Conservation (phyloP, 2,113 vertebrate genomes). For the Meriones unguiculatus region DNA sequence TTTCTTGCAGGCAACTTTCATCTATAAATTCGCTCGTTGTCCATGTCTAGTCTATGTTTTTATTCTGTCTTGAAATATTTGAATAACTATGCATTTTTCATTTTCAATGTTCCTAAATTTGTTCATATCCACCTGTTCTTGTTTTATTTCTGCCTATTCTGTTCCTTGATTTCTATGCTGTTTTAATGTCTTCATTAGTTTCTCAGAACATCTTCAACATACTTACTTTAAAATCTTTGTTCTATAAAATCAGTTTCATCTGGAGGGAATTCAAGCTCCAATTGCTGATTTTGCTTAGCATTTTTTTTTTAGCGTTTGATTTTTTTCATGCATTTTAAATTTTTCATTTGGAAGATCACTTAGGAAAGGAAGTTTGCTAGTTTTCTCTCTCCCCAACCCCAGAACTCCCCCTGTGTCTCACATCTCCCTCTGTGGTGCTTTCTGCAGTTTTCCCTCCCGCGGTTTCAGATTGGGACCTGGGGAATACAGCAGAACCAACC, state of each 20-base stretch:
- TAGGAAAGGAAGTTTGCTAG: slow-evolving; percentile 14
- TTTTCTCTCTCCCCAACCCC: neutral
- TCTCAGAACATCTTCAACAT: slow-evolving; percentile 67
- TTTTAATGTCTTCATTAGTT: slow-evolving; percentile 70
- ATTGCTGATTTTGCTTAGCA: slow-evolving; percentile 64
- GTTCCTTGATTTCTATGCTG: slow-evolving; percentile 69
- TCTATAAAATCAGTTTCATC: slow-evolving; percentile 68
- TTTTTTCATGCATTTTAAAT: slow-evolving; percentile 47
- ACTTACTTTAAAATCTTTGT: slow-evolving; percentile 71
- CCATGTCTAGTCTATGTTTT: slow-evolving; percentile 48
- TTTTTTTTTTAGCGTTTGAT: slow-evolving; percentile 60
- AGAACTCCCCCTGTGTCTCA: neutral
- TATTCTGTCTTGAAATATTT: slow-evolving; percentile 63
- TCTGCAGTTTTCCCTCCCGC: neutral
- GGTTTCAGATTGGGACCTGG: neutral
- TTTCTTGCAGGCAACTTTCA: slow-evolving; percentile 4
- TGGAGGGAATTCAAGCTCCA: slow-evolving; percentile 70
- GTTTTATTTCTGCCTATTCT: slow-evolving; percentile 73
- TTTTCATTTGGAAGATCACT: slow-evolving; percentile 60
- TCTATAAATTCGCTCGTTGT: slow-evolving; percentile 42
- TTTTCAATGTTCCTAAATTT: slow-evolving; percentile 70
- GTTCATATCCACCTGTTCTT: slow-evolving; percentile 68
- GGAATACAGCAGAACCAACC: neutral
- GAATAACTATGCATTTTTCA: slow-evolving; percentile 56
- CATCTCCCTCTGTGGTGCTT: neutral